phyloP scores from a whole-genome alignment of 1,140 invertebrate species.

The Brachystomella parvula region DNA sequence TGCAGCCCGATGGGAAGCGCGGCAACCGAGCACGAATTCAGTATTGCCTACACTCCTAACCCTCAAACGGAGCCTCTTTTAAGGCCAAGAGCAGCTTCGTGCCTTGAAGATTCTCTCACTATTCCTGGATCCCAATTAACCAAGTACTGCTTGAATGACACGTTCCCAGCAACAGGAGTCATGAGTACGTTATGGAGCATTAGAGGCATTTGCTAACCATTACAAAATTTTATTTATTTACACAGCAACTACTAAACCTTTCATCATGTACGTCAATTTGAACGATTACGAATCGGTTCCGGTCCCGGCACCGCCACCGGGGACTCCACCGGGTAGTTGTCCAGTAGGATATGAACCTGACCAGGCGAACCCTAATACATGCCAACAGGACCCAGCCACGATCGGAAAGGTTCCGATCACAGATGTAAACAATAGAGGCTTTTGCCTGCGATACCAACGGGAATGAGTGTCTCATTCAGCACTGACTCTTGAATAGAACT shows the following conservation, averaged over 20 bases:
- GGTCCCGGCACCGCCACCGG: neutral
- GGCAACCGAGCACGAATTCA: neutral
- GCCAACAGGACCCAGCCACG: neutral
- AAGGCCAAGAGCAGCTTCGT: too few relatives aligned
- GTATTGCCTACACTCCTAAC: neutral
- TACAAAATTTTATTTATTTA: too few relatives aligned
- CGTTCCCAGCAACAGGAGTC: neutral
- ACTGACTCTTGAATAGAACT: too few relatives aligned
- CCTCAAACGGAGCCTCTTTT: neutral
- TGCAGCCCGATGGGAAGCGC: too few relatives aligned
- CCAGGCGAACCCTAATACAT: neutral
- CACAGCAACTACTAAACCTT: neutral
- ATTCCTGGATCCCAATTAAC: neutral
- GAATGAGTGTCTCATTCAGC: too few relatives aligned
- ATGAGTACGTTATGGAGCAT: neutral
- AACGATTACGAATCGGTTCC: neutral
- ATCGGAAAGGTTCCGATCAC: too few relatives aligned
- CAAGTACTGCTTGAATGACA: neutral
- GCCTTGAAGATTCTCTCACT: conserved; percentile 2
- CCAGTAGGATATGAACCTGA: neutral
- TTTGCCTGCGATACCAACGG: neutral
- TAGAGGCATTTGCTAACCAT: neutral
- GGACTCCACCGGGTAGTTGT: neutral
- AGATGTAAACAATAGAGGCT: neutral
- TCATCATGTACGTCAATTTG: neutral